Conservation (phyloP, 2,888 invertebrate species). For the Helicoverpa assulta region DNA sequence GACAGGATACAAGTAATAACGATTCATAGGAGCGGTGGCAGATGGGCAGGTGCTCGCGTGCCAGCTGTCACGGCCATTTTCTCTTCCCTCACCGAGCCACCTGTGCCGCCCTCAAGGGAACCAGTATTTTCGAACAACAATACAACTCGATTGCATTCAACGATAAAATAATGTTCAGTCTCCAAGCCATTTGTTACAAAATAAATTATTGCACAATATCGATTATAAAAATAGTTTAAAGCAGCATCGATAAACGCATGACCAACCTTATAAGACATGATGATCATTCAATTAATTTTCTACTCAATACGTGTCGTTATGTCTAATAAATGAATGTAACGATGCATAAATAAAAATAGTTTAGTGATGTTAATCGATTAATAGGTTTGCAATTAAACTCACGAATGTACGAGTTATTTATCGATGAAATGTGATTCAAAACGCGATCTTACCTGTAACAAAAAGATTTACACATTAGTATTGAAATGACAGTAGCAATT, state of each 20-base stretch:
- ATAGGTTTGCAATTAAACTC: constrained; percentile 42
- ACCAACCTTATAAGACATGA: constrained; percentile 13
- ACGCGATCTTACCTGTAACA: constrained; percentile 60
- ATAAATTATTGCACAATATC: no score
- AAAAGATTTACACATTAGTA: constrained; percentile 25
- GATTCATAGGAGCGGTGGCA: constrained; percentile 62
- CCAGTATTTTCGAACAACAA: constrained; percentile 35
- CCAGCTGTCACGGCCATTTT: constrained; percentile 75
- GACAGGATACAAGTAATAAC: constrained; percentile 57
- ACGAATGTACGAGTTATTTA: constrained; percentile 32
- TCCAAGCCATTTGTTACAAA: not conserved
- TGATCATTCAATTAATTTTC: constrained; percentile 32
- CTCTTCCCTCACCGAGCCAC: constrained; percentile 64
- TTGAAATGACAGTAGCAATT: not conserved
- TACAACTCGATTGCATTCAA: constrained; percentile 18
- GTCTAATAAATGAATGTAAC: constrained; percentile 18
- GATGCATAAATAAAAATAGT: constrained; percentile 22
- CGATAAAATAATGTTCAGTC: not conserved
- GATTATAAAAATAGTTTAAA: not conserved
- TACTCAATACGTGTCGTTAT: constrained; percentile 14
- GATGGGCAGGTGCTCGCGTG: constrained; percentile 80
- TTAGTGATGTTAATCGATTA: constrained; percentile 20
- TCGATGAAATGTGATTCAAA: constrained; percentile 26
- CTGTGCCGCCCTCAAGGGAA: constrained; percentile 53
- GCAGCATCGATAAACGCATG: not conserved